Evolutionary conservation across 2,113 vertebrate genomes (phyloP), one percentile per base, ranked within the genome.

Genomic region (Oceanites oceanicus): DNA sequence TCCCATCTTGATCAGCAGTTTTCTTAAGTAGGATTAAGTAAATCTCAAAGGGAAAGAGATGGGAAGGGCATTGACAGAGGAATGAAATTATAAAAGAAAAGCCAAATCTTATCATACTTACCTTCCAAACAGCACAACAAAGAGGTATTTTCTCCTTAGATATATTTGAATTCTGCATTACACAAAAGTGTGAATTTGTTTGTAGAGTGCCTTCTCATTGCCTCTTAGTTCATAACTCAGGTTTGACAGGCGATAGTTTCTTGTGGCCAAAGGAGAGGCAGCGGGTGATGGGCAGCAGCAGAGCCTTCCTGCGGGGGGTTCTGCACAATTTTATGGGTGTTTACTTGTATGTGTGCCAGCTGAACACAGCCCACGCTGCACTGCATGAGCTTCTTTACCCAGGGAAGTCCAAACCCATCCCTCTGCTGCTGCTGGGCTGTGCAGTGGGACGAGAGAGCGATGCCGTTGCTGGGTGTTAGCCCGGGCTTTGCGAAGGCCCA

Each of bases 371-470:
- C 42, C 47, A 3, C 2, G 4, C 27, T 22, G 42, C 13, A 1
- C n/a, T 8, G 45, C 66, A 1, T 0, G 3, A 10, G 52, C 55
- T n/a, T 13, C 3, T 1, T n/a, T 16, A 42, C 42, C 11, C 4
- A 1, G 30, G 29, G 3, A 27, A 10, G 15, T 11, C 38, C 61
- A 25, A 32, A 36, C 17, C 13, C n/a, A 6, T 4, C 25, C 6
- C 23, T 7, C 9, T 15, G 38, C 26, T 22, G 30, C 45, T 18
- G 32, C 26, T 26, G 67, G 38, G 67, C 63, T 36, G 32, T 13
- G 32, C 36, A 26, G 38, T 1, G 29, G 34, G 38, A 10, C 66
- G 21, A 2, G 52, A 32, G 79, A 8, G 22, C 2, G 2, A 8
- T 34, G 53, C 30, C 9, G 1, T 7, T 38, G 53, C 36, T 19